Conservation (phyloP, 2,797 vertebrate genomes). For the Poecile montanus region DNA sequence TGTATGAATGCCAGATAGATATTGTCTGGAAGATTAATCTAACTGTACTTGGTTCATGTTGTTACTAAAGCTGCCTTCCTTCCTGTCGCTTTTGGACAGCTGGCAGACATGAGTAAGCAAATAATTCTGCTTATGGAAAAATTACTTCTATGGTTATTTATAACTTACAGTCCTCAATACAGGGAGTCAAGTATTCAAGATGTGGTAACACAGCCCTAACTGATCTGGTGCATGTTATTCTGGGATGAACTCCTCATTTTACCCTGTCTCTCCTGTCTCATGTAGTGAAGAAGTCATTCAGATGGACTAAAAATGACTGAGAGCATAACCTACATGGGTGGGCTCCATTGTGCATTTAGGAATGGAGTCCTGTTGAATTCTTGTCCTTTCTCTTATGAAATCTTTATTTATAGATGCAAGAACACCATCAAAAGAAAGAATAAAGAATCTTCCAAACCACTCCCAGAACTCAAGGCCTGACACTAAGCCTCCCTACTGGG, state of each 20-base stretch:
- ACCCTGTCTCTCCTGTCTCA: not conserved
- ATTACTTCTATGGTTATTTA: not conserved
- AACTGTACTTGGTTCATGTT: not conserved
- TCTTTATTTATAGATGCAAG: not conserved
- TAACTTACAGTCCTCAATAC: not conserved
- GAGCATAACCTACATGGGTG: not conserved
- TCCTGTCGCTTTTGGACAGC: not conserved
- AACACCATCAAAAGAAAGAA: not conserved
- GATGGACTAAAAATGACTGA: not conserved
- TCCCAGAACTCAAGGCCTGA: not conserved
- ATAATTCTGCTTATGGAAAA: slow-evolving; percentile 7
- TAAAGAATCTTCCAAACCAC: not conserved
- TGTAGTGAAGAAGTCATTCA: not conserved
- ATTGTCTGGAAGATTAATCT: not conserved
- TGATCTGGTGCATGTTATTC: not conserved
- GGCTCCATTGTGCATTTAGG: not conserved
- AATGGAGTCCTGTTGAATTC: not conserved
- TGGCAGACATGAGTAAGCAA: slow-evolving; percentile 6
- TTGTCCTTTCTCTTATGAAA: not conserved
- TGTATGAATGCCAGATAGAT: not conserved
- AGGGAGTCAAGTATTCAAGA: not conserved
- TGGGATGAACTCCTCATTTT: not conserved
- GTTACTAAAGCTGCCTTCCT: not conserved
- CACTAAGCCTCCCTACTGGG: not conserved
- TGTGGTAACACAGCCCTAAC: not conserved